phyloP scores from a whole-genome alignment of 2,797 vertebrate species.

The Pangasius djambal region DNA sequence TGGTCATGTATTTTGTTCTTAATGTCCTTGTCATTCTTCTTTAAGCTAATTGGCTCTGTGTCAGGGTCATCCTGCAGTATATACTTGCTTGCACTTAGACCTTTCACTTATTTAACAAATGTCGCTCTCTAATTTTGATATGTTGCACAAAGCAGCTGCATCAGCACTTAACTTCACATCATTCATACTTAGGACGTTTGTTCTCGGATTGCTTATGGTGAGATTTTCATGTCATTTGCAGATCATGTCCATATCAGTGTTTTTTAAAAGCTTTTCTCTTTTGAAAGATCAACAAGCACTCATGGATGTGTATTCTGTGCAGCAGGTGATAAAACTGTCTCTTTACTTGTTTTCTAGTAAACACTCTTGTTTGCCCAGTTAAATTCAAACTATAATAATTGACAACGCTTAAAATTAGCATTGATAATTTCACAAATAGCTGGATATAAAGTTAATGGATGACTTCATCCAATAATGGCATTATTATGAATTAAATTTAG shows the following conservation, averaged over 20 bases:
- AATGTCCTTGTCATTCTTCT: conserved; percentile 53
- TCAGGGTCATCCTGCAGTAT: conserved; percentile 62
- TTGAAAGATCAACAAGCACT: neutral
- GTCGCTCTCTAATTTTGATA: conserved; percentile 60
- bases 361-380: neutral
- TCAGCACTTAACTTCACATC: conserved; percentile 70
- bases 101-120: conserved; percentile 66
- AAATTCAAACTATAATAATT: neutral
- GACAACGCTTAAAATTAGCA: neutral
- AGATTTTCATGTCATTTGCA: conserved; percentile 31
- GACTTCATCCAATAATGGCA: neutral
- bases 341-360: neutral
- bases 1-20: conserved; percentile 11
- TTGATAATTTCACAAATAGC: neutral
- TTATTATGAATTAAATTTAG: neutral
- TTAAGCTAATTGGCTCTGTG: conserved; percentile 67
- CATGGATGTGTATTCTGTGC: conserved; percentile 18
- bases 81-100: conserved; percentile 70
- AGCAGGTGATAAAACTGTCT: conserved; percentile 1
- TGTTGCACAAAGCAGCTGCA: conserved; percentile 74
- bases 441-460: neutral
- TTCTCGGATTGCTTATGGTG: conserved; percentile 45
- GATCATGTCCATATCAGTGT: conserved; percentile 61
- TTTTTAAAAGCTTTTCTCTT: conserved; percentile 5
- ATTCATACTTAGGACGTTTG: conserved; percentile 51